phyloP scores from a whole-genome alignment of 2,797 vertebrate species.

The Siniperca obscura region DNA sequence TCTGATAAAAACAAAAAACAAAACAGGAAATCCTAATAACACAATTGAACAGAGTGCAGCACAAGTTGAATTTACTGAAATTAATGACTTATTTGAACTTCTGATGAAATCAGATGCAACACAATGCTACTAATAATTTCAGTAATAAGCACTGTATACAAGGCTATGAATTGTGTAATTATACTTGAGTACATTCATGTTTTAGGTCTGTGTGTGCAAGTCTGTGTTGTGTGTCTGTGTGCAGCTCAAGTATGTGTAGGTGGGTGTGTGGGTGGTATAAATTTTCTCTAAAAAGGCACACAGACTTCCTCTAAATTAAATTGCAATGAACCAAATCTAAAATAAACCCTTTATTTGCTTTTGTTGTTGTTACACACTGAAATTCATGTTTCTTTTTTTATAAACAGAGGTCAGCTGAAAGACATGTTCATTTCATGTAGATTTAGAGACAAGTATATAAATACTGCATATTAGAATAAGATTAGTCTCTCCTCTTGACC shows the following conservation, averaged over 20 bases:
- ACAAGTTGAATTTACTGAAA: conserved; percentile 70
- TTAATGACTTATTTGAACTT: conserved; percentile 69
- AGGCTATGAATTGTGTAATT: conserved; percentile 41
- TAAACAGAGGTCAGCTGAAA: conserved; percentile 12
- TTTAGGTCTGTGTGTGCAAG: conserved; percentile 34
- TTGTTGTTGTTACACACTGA: conserved; percentile 17
- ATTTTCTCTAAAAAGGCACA: conserved; percentile 50
- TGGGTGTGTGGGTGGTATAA: conserved; percentile 61
- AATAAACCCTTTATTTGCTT: conserved; percentile 35
- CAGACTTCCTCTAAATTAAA: conserved; percentile 45
- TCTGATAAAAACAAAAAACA: conserved; percentile 39
- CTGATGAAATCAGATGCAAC: conserved; percentile 80
- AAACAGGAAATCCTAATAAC: conserved; percentile 50
- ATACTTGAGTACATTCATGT: conserved; percentile 27
- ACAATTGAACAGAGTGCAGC: conserved; percentile 47
- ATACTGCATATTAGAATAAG: conserved; percentile 39
- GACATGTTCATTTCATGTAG: conserved; percentile 17
- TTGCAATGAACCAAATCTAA: conserved; percentile 35
- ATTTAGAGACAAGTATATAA: conserved; percentile 40
- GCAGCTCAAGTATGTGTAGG: conserved; percentile 47
- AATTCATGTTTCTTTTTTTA: conserved; percentile 20
- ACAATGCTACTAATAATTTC: conserved; percentile 57
- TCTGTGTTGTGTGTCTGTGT: conserved; percentile 23
- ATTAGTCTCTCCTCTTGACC: conserved; percentile 46
- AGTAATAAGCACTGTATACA: conserved; percentile 31